Percentiles rank a stretch among this genome's conserved stretches.
These are phyloP conservation scores for Cyanistes caeruleus DNA, from an alignment of 2,113 vertebrate genomes.

Conservation along the genomic window DNA sequence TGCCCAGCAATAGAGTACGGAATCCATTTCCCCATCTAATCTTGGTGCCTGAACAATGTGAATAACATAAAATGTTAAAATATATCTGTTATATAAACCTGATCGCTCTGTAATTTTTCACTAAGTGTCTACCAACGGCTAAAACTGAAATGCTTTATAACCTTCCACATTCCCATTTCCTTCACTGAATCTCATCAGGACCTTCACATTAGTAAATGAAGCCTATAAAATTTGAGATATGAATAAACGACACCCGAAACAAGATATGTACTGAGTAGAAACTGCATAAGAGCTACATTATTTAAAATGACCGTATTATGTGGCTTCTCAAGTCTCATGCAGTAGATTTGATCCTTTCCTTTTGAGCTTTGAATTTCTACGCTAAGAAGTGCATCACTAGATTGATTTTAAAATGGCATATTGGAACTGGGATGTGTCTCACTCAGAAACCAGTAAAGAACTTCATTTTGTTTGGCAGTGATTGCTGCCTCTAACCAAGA, in stretches of 20 bases:
- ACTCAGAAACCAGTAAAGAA: background rate
- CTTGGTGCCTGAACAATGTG: slow-evolving; percentile 58
- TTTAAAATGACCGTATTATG: background rate
- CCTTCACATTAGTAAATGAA: slow-evolving; percentile 29
- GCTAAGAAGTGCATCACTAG: background rate
- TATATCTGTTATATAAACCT: slow-evolving; percentile 49
- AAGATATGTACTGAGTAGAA: slow-evolving; percentile 4
- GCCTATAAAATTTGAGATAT: slow-evolving; percentile 38
- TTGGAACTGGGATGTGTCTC: background rate
- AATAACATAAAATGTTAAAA: slow-evolving; percentile 63
- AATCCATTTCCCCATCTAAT: slow-evolving; percentile 63
- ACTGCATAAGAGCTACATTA: background rate
- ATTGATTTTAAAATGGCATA: background rate
- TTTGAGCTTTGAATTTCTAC: slow-evolving; percentile 7
- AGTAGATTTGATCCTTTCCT: background rate
- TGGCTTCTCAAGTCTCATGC: background rate
- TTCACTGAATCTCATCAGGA: slow-evolving; percentile 49
- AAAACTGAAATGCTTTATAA: slow-evolving; percentile 19
- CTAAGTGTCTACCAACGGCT: background rate
- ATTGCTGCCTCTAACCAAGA: background rate
- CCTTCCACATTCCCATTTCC: slow-evolving; percentile 27
- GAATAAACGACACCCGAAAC: slow-evolving; percentile 38
- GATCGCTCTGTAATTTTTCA: slow-evolving; percentile 33
- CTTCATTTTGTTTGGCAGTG: background rate
- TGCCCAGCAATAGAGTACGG: slow-evolving; percentile 35